Base-by-base conservation (phyloP, 2,888 invertebrate species). In the Yponomeuta evonymella region DNA sequence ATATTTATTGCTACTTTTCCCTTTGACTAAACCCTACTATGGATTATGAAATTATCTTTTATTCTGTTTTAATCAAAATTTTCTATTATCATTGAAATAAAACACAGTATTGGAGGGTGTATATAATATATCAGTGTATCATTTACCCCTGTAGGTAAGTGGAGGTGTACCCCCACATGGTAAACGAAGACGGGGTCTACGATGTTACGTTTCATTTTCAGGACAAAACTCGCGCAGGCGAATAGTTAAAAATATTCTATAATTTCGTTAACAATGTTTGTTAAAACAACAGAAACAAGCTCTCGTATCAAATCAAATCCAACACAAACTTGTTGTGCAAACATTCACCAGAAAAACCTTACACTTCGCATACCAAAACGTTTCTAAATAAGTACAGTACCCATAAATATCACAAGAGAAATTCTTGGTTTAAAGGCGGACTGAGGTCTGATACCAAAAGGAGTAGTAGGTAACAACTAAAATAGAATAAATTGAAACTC, bases 401-500 rank as follows among this genome's bases (percentile, higher is more conserved):
- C 43, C 43, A 43, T 1, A 58, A 58, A 58, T 58, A 58, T 58
- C 1, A 43, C 43, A 58, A 4, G 15, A 1, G 15, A 58, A 58
- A 12, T 15, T 2, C 15, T 58, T 4, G 12, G 51, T 15, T 58
- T 58, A 15, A 58, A 58, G 51, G 15, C 51, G 15, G 2, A 58
- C 12, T 15, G 15, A 15, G 15, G 12, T 3, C 43, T 43, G 51
- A 15, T 58, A 15, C 51, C 4, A 15, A 15, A 58, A 23, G 51
- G 51, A 15, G 15, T 15, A 5, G 12, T 4, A n/a, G n/a, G n/a
- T n/a, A 15, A 58, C 12, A 79, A 75, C 84, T 80, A 80, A 77
- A 80, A 79, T 78, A 77, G 79, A 83, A 82, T 84, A 84, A 85
- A 84, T 87, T 85, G 82, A 83, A 85, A 87, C 85, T 83, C 83